These are phyloP conservation scores for Euzetes globulus DNA, from an alignment of 2,888 invertebrate species.

Conservation along the genomic window DNA sequence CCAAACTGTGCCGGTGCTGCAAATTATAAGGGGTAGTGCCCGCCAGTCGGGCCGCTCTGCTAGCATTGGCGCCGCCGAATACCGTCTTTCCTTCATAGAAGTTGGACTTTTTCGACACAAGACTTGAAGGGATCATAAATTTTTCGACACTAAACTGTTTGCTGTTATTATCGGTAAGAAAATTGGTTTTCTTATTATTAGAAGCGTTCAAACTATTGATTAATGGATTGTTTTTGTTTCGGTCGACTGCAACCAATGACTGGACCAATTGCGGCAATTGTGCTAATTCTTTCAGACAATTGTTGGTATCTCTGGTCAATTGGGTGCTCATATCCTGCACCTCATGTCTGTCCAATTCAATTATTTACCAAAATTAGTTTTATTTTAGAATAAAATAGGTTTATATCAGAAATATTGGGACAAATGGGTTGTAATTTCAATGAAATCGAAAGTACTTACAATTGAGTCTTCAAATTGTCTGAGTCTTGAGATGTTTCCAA, in stretches of 20 bases:
- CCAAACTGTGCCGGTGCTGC: conserved; percentile 8
- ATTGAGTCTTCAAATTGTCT: conserved; percentile 73
- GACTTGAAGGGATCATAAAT: not conserved
- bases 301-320: conserved; percentile 82
- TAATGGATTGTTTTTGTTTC: not conserved
- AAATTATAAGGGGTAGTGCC: conserved; percentile 43
- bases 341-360: conserved; percentile 54
- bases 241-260: not conserved
- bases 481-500: conserved; percentile 84
- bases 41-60: conserved; percentile 41
- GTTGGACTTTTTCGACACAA: conserved; percentile 33
- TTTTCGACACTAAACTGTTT: conserved; percentile 15
- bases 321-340: conserved; percentile 92
- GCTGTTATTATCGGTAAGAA: not conserved
- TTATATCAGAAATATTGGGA: no score
- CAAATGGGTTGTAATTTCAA: not conserved
- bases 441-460: conserved; percentile 57
- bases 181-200: not conserved
- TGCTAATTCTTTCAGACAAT: conserved; percentile 69
- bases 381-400: not conserved
- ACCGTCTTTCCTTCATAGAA: conserved; percentile 47
- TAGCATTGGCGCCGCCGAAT: conserved; percentile 46
- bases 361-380: not conserved
- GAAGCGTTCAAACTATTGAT: not conserved
- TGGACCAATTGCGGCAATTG: conserved; percentile 43